Percentiles rank a stretch among this genome's conserved stretches.
Conservation (phyloP, 2,888 invertebrate species). For the Sipha maydis region DNA sequence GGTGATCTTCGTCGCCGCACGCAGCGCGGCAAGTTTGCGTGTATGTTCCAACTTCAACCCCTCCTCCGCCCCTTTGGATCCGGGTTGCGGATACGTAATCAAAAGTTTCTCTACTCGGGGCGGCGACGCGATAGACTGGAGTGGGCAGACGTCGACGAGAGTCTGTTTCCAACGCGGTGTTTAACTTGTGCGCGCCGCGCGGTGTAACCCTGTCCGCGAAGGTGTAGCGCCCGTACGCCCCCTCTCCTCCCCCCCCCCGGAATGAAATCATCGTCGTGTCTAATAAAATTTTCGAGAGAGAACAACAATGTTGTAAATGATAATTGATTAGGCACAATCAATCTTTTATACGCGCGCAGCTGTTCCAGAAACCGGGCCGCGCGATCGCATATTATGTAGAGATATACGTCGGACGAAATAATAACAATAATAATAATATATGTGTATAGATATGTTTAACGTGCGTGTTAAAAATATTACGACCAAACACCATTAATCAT, state of each 20-base stretch:
- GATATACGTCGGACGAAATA: background rate
- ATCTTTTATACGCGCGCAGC: background rate
- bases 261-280: background rate
- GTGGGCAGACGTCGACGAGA: conserved; percentile 4
- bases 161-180: conserved; percentile 15
- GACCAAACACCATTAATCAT: background rate
- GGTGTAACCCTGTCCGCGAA: too few species aligned
- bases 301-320: conserved; percentile 4
- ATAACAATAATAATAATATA: background rate
- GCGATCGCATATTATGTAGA: background rate
- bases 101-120: conserved; percentile 29
- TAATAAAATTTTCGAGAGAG: background rate
- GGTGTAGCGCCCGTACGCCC: too few species aligned
- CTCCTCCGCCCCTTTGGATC: background rate
- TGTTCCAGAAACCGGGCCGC: background rate
- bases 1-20: conserved; percentile 19
- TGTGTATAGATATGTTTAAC: background rate
- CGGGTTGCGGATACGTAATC: conserved; percentile 17
- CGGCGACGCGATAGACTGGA: background rate
- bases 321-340: conserved; percentile 32
- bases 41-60: background rate
- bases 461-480: background rate
- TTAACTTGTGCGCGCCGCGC: conserved; percentile 8
- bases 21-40: background rate
- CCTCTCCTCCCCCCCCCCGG: too few species aligned